Base-by-base conservation (phyloP, 30 jellyfish, hydroid and myxozoan genomes). In the Cassiopea xamachana region DNA sequence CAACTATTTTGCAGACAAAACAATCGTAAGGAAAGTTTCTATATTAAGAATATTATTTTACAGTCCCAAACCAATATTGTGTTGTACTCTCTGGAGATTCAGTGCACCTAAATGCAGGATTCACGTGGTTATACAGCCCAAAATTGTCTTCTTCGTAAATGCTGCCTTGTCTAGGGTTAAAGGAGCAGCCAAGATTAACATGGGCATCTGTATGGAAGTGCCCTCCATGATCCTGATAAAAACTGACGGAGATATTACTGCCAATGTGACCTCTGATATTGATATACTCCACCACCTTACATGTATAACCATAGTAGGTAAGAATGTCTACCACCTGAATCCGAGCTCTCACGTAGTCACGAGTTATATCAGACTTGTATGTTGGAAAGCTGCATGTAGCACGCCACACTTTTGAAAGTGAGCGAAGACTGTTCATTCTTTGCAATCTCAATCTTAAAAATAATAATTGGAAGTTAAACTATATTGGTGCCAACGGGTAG, bases 291-390 rank as follows among this genome's bases (percentile, higher is more conserved):
- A 78, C 87, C 8, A 1, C 0, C 47, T 46, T 78, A 18, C 75
- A 43, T 2, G 16, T 13, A 2, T 46, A 51, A 1, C 73, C 51
- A 78, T 7, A 48, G 15, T 1, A 50, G 16, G 75, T 5, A 1
- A 78, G 19, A 5, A 60, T 27, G n/a, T 78, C 51, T 13, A 78
- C 2, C 15, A 1, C 75, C 2, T 16, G 2, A 1, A 1, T 48
- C 15, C 51, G 49, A 1, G 16, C 73, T 78, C 87, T 78, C n/a
- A 78, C 51, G 74, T 78, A 78, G n/a, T 78, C 87, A 3, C 87
- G 75, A 50, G 49, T 48, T 27, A 27, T 27, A 50, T 78, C 87
- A 49, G 51, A 14, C 2, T 75, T 75, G 48, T 5, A 43, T 10
- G 8, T 45, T n/a, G 12, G 0, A 44, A 78, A 78, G 45, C 50